These are phyloP conservation scores for Griposia aprilina DNA, from an alignment of 2,888 invertebrate species.

Conservation along the genomic window DNA sequence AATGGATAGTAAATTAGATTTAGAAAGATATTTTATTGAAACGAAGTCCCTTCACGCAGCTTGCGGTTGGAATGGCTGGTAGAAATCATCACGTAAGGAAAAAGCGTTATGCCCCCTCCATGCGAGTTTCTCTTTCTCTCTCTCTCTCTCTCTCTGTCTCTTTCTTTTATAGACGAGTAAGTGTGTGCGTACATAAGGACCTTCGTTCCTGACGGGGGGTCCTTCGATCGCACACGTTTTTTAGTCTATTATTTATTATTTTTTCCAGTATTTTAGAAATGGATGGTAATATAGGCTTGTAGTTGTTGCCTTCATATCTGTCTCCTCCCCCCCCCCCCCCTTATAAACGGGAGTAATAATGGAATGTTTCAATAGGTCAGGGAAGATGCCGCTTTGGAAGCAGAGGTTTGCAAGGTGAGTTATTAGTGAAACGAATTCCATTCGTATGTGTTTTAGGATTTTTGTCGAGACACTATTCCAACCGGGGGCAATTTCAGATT, in stretches of 20 bases:
- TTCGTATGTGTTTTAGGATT: background rate
- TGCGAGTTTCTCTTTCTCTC: too few relatives aligned
- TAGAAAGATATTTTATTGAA: background rate
- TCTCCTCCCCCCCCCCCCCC: too few relatives aligned
- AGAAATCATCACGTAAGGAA: too few relatives aligned
- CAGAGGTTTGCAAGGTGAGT: conserved; percentile 23
- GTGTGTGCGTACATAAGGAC: background rate
- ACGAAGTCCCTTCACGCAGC: too few relatives aligned
- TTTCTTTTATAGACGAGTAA: background rate
- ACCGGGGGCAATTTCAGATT: background rate
- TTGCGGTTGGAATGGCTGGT: too few relatives aligned
- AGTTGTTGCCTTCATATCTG: background rate
- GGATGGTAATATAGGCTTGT: background rate
- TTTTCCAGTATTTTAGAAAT: background rate
- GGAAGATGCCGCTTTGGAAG: conserved; percentile 17
- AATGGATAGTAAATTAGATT: background rate
- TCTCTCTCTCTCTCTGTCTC: background rate
- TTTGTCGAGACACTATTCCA: background rate
- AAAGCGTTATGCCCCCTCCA: too few relatives aligned
- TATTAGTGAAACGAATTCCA: background rate
- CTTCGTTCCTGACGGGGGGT: too few relatives aligned
- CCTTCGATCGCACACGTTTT: background rate
- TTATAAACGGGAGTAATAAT: conserved; percentile 2
- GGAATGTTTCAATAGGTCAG: conserved; percentile 18
- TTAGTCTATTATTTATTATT: background rate